Base-by-base conservation (phyloP, 2,113 vertebrate species). In the Paratilapia polleni region DNA sequence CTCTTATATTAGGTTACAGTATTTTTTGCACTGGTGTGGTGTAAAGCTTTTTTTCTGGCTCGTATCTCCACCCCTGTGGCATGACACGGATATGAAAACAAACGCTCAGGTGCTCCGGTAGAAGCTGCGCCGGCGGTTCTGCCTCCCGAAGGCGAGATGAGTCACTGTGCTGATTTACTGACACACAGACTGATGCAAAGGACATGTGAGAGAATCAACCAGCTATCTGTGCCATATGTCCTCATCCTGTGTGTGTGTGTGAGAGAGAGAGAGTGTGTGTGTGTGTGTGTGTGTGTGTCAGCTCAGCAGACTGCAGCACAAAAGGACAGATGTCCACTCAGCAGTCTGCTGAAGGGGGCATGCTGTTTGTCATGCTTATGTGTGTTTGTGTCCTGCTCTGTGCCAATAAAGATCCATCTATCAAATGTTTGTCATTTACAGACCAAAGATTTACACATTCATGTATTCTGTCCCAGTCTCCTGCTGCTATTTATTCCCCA, bases 281-380 rank as follows among this genome's bases (percentile, higher is more conserved):
- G 60, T 59, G 80, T n/a, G 38, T 57, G 36, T 83, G 77, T 24
- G 78, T 34, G 59, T 52, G 64, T 38, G 57, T 31, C 2, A 19
- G 47, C 34, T n/a, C 56, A 34, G 61, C 78, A 75, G 81, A 56
- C 83, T 79, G 61, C 70, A 78, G 61, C 26, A 87, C 88, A 84
- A 85, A 86, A 59, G 89, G 76, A 84, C 82, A 84, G 77, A 79
- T 84, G 82, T 84, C 64, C 82, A 31, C 82, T 84, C 82, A 84
- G 82, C 82, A 62, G 82, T 78, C 57, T 79, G 62, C 75, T 87
- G 78, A 52, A 87, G 66, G 31, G 19, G 6, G 11, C 89, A 22
- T 75, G 77, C 88, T 91, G 86, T 77, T 75, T 81, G 26, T 68
- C 58, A 41, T 73, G 56, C 13, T 70, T 28, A 58, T 17, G 62